phyloP scores from a whole-genome alignment of 1,140 invertebrate genomes.

The Lineus longissimus region DNA sequence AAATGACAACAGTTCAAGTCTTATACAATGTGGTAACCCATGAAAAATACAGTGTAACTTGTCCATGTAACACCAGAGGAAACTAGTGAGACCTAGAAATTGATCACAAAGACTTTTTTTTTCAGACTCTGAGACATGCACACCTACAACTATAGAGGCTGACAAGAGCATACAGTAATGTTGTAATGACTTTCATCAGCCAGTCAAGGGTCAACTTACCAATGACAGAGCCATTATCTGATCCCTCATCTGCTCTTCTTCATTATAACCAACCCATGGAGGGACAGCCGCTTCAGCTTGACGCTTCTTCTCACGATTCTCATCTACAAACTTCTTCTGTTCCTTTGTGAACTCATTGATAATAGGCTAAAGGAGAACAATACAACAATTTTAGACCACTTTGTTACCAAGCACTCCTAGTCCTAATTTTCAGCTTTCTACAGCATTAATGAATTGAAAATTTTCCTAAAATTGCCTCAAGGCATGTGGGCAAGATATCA shows the following conservation, averaged over 20 bases:
- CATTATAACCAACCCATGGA: constrained; percentile 89
- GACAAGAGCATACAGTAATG: too few relatives aligned
- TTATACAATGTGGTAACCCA: constrained; percentile 3
- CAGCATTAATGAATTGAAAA: too few relatives aligned
- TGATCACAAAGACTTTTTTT: too few relatives aligned
- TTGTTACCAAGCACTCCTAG: not conserved
- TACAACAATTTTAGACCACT: constrained; percentile 8
- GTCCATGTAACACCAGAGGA: too few relatives aligned
- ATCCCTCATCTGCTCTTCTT: constrained; percentile 80
- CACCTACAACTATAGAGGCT: too few relatives aligned
- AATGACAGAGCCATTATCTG: constrained; percentile 90
- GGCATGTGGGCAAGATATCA: too few relatives aligned
- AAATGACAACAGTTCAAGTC: constrained; percentile 31
- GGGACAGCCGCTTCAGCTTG: constrained; percentile 72
- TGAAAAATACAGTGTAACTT: too few relatives aligned
- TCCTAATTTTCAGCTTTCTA: not conserved
- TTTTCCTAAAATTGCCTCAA: too few relatives aligned
- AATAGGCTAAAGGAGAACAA: constrained; percentile 70
- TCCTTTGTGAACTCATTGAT: constrained; percentile 94
- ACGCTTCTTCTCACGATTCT: constrained; percentile 68
- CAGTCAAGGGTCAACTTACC: too few relatives aligned
- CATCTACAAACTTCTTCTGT: constrained; percentile 90
- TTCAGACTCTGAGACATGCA: too few relatives aligned
- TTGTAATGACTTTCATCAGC: too few relatives aligned
- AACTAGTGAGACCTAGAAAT: too few relatives aligned